Percentiles rank a stretch among this genome's conserved stretches.
Conservation (phyloP, 2,888 invertebrate genomes). For the Drosophila helvetica region DNA sequence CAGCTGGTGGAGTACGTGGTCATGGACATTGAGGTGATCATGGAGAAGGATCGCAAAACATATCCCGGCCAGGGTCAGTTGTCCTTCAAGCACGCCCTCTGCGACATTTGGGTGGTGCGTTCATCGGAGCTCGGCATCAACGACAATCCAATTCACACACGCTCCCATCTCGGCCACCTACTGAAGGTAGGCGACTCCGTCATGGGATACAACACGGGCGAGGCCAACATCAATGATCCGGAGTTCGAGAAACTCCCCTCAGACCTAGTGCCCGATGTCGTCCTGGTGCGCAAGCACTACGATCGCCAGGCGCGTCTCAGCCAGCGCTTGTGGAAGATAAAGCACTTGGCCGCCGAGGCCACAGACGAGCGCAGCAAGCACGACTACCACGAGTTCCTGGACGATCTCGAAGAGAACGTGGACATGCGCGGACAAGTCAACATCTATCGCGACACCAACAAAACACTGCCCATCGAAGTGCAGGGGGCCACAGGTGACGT, state of each 20-base stretch:
- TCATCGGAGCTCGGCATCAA: slow-evolving; percentile 93
- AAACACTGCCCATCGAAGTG: slow-evolving; percentile 75
- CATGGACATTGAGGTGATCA: slow-evolving; percentile 92
- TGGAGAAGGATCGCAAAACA: slow-evolving; percentile 88
- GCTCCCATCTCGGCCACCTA: slow-evolving; percentile 97
- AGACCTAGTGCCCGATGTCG: slow-evolving; percentile 92
- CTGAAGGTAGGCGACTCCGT: slow-evolving; percentile 96
- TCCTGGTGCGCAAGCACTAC: slow-evolving; percentile 97
- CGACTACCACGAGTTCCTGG: slow-evolving; percentile 97
- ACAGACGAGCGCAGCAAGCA: slow-evolving; percentile 87
- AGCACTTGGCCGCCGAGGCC: slow-evolving; percentile 91
- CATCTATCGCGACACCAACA: slow-evolving; percentile 89
- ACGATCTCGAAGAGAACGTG: slow-evolving; percentile 98
- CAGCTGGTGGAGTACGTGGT: slow-evolving; percentile 96
- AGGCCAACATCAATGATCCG: slow-evolving; percentile 95
- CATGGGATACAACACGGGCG: slow-evolving; percentile 94
- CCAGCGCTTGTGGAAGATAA: slow-evolving; percentile 94
- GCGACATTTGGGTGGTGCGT: slow-evolving; percentile 97
- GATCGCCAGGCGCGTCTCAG: slow-evolving; percentile 89
- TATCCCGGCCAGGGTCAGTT: slow-evolving; percentile 95
- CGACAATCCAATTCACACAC: slow-evolving; percentile 92
- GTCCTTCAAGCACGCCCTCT: slow-evolving; percentile 93
- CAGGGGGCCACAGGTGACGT: slow-evolving; percentile 86
- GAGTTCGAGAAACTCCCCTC: slow-evolving; percentile 93
- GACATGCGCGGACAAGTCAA: slow-evolving; percentile 95